Evolutionary conservation across 2,113 vertebrate genomes (phyloP), one percentile per base, ranked within the genome.

Genomic region (Amazona guildingii): DNA sequence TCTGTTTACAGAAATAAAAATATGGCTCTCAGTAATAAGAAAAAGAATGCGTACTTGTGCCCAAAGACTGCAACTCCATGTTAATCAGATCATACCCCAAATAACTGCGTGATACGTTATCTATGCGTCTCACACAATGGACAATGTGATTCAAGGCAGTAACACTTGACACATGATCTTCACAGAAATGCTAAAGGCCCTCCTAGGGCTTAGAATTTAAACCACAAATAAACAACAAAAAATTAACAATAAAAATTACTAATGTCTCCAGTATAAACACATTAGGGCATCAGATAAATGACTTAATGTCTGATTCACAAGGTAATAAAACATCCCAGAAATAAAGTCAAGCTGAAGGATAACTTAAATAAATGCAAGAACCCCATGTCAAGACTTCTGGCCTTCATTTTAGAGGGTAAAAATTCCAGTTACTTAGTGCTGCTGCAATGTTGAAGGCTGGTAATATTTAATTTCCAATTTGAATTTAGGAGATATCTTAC

Each of bases 81-180:
- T 59, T 85, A 72, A 82, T 72, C 44, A 86, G 48, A 76, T 80
- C 18, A 41, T 25, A 57, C 48, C 41, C 74, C 79, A 86, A 67
- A 43, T 74, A 90, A 83, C 37, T 70, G 23, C 46, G 7, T 11
- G 15, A 51, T 0, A 88, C 12, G 28, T 73, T 80, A 95, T 80
- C 82, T 85, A 33, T 29, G 83, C 39, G 31, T 80, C 72, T 93
- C 21, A 48, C 35, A 67, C 46, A 80, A 63, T 18, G 25, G 72
- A 83, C 78, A 91, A n/a, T 13, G 46, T 54, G 54, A 95, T 68
- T 90, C 48, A 73, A 66, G 39, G 69, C 2, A 63, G 28, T 44
- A 92, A 25, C 84, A 80, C 72, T 52, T 87, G 84, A 94, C 37
- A 54, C 46, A 83, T 94, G 31, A 70, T 80, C 85, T 92, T 88